Conservation (phyloP, 2,797 vertebrate genomes). For the Acanthurus leucopareius region DNA sequence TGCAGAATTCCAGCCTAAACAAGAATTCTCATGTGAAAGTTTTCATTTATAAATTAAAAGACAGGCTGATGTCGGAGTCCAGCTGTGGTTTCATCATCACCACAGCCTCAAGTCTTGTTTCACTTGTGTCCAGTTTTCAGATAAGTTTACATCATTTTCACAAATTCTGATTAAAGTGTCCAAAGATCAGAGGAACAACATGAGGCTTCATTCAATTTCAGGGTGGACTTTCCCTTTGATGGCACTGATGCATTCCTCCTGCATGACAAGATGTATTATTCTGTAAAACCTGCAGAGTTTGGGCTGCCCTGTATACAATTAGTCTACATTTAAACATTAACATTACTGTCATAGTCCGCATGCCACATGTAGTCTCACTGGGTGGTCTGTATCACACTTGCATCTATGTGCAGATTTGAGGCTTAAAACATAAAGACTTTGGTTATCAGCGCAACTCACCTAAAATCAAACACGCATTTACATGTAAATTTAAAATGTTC, state of each 20-base stretch:
- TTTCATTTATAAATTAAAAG: not conserved
- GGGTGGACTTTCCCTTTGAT: conserved; percentile 40
- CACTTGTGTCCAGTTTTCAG: not conserved
- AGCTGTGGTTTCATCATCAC: not conserved
- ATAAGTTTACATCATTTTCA: conserved; percentile 5
- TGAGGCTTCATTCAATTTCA: not conserved
- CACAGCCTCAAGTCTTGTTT: not conserved
- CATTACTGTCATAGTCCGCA: conserved; percentile 36
- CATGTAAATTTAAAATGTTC: too few relatives aligned
- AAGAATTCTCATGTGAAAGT: not conserved
- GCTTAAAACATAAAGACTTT: too few relatives aligned
- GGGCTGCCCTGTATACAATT: conserved; percentile 46
- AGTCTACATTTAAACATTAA: conserved; percentile 37
- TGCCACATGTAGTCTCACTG: conserved; percentile 20
- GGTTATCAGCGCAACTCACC: too few relatives aligned
- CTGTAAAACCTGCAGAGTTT: conserved; percentile 30
- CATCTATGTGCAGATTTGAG: conserved; percentile 3
- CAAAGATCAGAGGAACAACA: not conserved
- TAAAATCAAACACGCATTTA: too few relatives aligned
- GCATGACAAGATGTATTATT: conserved; percentile 44
- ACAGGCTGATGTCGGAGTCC: not conserved
- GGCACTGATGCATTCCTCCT: conserved; percentile 36
- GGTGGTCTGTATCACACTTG: conserved; percentile 28
- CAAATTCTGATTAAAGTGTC: conserved; percentile 5
- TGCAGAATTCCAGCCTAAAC: conserved; percentile 30